A percentile compares a stretch with the other conserved stretches of the same genome.
phyloP scores from a whole-genome alignment of 2,888 invertebrate genomes.

The Ophraella communa region DNA sequence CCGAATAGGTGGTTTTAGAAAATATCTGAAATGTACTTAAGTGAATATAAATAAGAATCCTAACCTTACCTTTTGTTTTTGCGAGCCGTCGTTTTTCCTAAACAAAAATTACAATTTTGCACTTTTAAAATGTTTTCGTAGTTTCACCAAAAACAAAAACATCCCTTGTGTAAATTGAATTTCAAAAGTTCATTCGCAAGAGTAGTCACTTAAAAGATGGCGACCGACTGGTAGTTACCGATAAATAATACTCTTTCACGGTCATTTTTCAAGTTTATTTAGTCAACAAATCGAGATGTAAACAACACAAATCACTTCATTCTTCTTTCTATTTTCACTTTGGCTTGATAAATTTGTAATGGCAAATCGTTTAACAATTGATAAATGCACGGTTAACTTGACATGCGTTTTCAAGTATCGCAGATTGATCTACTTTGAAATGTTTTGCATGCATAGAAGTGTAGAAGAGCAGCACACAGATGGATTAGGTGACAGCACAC shows the following conservation, averaged over 20 bases:
- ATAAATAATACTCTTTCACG: constrained; percentile 62
- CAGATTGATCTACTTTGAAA: constrained; percentile 61
- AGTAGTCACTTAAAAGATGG: constrained; percentile 66
- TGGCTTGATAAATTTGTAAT: constrained; percentile 27
- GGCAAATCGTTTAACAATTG: constrained; percentile 32
- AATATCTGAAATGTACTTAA: background rate
- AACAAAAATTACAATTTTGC: constrained; percentile 30
- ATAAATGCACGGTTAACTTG: constrained; percentile 46
- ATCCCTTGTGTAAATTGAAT: constrained; percentile 50
- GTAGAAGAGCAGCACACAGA: constrained; percentile 53
- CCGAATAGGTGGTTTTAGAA: background rate
- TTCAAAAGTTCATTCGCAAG: constrained; percentile 46
- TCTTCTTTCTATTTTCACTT: constrained; percentile 36
- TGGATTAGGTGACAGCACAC: constrained; percentile 59
- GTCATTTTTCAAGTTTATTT: constrained; percentile 58
- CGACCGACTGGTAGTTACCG: constrained; percentile 63
- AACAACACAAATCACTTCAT: constrained; percentile 47
- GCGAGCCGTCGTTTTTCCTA: constrained; percentile 31
- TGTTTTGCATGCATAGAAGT: constrained; percentile 59
- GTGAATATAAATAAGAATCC: constrained; percentile 16
- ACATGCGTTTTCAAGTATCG: constrained; percentile 57
- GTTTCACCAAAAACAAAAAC: constrained; percentile 46
- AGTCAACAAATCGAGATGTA: constrained; percentile 55
- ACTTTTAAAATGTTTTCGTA: constrained; percentile 42
- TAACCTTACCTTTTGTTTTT: constrained; percentile 37